Evolutionary conservation across 2,797 vertebrate genomes (phyloP).

Genomic region (Remorina albescens): DNA sequence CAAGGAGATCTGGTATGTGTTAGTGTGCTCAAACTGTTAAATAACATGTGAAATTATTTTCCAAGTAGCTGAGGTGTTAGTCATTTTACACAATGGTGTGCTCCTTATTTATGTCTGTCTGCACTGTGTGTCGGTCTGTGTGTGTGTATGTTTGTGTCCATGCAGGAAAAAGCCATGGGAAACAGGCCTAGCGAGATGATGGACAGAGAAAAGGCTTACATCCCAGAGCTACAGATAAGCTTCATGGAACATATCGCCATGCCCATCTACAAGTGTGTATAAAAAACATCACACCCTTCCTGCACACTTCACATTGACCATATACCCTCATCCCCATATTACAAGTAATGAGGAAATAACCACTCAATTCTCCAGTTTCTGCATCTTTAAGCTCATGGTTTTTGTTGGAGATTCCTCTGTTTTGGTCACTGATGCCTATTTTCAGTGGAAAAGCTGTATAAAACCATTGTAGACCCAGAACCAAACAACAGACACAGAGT

Average conservation of each 20-base stretch:
- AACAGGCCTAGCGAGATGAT: conserved; percentile 99
- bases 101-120: conserved; percentile 38
- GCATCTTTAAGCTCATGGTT: neutral
- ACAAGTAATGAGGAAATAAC: too few relatives aligned
- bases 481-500: conserved; percentile 5
- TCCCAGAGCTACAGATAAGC: conserved; percentile 98
- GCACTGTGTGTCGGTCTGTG: neutral
- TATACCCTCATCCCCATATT: too few relatives aligned
- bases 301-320: neutral
- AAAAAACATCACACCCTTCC: neutral
- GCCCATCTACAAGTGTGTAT: conserved; percentile 96
- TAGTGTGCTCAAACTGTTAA: conserved; percentile 2
- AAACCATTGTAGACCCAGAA: neutral
- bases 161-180: conserved; percentile 98
- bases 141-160: conserved; percentile 50
- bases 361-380: neutral
- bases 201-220: conserved; percentile 98
- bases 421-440: conserved; percentile 8
- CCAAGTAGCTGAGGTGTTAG: conserved; percentile 24
- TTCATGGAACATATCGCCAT: conserved; percentile 99
- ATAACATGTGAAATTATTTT: conserved; percentile 39
- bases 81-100: conserved; percentile 28
- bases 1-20: conserved; percentile 98
- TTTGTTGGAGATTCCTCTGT: neutral
- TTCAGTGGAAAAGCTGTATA: neutral